Evolutionary conservation across 1,140 invertebrate genomes (phyloP).

Genomic region (Dinothrombium tinctorium): DNA sequence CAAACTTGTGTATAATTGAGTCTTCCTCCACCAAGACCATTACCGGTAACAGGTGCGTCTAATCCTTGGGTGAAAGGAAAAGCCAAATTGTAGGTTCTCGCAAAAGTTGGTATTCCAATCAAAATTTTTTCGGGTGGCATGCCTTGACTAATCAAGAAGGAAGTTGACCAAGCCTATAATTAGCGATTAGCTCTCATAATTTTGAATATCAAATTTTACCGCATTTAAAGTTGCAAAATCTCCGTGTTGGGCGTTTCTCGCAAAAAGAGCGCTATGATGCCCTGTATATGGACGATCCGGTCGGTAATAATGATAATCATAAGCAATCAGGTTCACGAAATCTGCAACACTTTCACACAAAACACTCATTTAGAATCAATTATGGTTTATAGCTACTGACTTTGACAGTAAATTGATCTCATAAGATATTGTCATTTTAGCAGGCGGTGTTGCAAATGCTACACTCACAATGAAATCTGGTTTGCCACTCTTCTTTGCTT

Average conservation of each 20-base stretch:
- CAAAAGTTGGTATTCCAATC: conserved; percentile 70
- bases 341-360: conserved; percentile 11
- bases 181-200: background rate
- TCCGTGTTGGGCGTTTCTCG: conserved; percentile 28
- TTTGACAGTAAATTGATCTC: conserved; percentile 44
- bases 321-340: conserved; percentile 14
- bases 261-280: conserved; percentile 50
- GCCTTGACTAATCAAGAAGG: conserved; percentile 52
- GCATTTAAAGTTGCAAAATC: conserved; percentile 48
- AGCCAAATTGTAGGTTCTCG: conserved; percentile 46
- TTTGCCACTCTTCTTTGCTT: conserved; percentile 30
- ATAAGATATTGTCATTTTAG: conserved; percentile 45
- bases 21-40: conserved; percentile 30
- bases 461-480: conserved; percentile 36
- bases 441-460: conserved; percentile 45
- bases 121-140: conserved; percentile 58
- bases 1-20: conserved; percentile 14
- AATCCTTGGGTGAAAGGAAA: conserved; percentile 38
- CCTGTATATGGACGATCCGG: conserved; percentile 33
- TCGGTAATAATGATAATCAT: conserved; percentile 14
- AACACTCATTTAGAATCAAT: conserved; percentile 9
- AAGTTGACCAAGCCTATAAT: conserved; percentile 38
- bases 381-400: conserved; percentile 23
- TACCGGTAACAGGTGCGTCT: conserved; percentile 40
- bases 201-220: conserved; percentile 18